Conservation (phyloP, 2,888 invertebrate genomes). For the Oscheius onirici region DNA sequence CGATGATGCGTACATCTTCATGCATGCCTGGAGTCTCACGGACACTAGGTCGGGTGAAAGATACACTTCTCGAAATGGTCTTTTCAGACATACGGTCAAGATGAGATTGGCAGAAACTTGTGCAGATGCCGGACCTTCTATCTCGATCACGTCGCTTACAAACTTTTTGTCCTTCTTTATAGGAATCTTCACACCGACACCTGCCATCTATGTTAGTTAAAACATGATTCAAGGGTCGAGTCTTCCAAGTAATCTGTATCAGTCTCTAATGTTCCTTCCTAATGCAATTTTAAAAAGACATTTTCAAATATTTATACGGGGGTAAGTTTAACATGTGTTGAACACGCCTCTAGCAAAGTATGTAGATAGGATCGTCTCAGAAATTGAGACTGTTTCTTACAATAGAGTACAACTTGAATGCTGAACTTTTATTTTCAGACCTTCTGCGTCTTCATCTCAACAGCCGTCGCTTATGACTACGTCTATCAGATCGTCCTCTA, state of each 20-base stretch:
- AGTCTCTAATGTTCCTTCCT: too few species aligned
- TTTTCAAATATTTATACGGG: too few species aligned
- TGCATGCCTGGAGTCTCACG: conserved; percentile 69
- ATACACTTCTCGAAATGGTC: neutral
- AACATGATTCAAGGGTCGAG: neutral
- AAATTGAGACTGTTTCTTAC: too few species aligned
- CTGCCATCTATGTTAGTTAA: conserved; percentile 62
- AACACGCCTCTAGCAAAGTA: too few species aligned
- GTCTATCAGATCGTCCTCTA: conserved; percentile 70
- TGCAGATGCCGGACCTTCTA: conserved; percentile 70
- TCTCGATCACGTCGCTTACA: conserved; percentile 70
- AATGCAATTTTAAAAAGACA: too few species aligned
- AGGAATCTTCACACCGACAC: conserved; percentile 70
- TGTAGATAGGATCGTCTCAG: too few species aligned
- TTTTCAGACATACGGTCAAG: conserved; percentile 44
- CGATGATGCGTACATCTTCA: conserved; percentile 71
- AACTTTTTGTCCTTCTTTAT: conserved; percentile 69
- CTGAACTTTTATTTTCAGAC: conserved; percentile 37
- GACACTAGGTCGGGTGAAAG: conserved; percentile 43
- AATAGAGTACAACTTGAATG: neutral
- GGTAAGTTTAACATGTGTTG: too few species aligned
- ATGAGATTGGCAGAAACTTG: conserved; percentile 65
- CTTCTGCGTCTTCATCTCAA: conserved; percentile 69
- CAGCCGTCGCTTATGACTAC: conserved; percentile 68
- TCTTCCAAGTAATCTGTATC: too few species aligned